phyloP scores from a whole-genome alignment of 2,888 invertebrate species.

The Eubasilissa splendida region DNA sequence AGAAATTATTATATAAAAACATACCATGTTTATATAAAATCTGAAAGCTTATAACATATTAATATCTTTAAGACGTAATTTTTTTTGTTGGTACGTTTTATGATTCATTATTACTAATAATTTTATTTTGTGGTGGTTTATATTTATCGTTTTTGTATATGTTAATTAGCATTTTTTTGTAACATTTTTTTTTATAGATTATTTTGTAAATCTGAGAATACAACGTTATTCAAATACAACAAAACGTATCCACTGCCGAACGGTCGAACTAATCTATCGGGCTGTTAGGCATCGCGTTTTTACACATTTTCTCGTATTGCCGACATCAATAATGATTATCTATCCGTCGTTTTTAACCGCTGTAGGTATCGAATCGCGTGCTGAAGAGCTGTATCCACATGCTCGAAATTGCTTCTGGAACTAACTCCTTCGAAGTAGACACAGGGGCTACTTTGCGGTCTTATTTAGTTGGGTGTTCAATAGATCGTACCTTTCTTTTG shows the following conservation, averaged over 20 bases:
- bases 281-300: constrained; percentile 38
- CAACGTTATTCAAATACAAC: not conserved
- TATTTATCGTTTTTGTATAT: too few species aligned
- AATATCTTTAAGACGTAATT: too few species aligned
- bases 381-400: constrained; percentile 1
- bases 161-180: too few species aligned
- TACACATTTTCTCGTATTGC: constrained; percentile 40
- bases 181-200: too few species aligned
- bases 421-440: constrained; percentile 1
- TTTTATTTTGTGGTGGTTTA: too few species aligned
- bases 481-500: not conserved
- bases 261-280: constrained; percentile 38
- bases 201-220: too few species aligned
- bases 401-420: constrained; percentile 19
- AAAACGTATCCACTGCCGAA: not conserved
- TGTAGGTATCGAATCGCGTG: constrained; percentile 40
- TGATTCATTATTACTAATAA: too few species aligned
- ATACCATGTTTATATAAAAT: too few species aligned
- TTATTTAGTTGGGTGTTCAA: not conserved
- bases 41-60: too few species aligned
- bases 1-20: too few species aligned
- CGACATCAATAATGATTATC: constrained; percentile 50
- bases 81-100: too few species aligned
- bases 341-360: constrained; percentile 18
- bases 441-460: not conserved